Base-by-base conservation (phyloP, 1,140 invertebrate genomes). In the Hylyphantes graminicola region DNA sequence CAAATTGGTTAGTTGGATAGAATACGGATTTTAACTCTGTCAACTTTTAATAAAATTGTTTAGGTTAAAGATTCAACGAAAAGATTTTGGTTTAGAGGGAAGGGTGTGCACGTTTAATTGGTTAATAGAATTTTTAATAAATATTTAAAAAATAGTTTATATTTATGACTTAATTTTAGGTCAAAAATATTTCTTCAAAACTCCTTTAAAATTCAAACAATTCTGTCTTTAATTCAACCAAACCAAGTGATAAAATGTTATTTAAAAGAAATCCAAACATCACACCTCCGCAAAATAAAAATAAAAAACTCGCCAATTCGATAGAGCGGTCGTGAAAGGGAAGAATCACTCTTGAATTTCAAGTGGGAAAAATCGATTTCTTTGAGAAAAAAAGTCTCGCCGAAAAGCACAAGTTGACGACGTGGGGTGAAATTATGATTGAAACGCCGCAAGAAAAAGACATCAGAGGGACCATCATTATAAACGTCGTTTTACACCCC, bases 341-440 rank as follows among this genome's bases (percentile, higher is more conserved):
- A 81, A 63, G 79, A 81, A 70, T 81, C 79, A 59, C 79, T 63
- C 79, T 81, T 81, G 79, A 81, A 81, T 81, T 81, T 81, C 79
- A 81, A 81, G 79, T 68, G 73, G 79, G 15, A 48, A 35, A 76
- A 73, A 81, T 81, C 79, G 79, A 81, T 81, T 72, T 19, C 68
- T 53, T 73, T 81, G 77, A 80, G 70, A 63, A 79, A 79, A 78
- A 59, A 73, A 17, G 1, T 35, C 59, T 35, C 50, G 54, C 53
- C 15, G 64, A 81, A 81, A 81, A 81, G 79, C 67, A 73, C 17
- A 21, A 81, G 79, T 81, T 81, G 67, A 81, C 67, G 79, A 81
- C 79, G 68, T 81, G 79, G 65, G 53, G 13, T 72, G 67, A 68
- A 81, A 73, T 81, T 72, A 81, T 81, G 79, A 81, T 81, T 81